Evolutionary conservation across 2,113 vertebrate species (phyloP).

Genomic region (Chelonoidis abingdonii): DNA sequence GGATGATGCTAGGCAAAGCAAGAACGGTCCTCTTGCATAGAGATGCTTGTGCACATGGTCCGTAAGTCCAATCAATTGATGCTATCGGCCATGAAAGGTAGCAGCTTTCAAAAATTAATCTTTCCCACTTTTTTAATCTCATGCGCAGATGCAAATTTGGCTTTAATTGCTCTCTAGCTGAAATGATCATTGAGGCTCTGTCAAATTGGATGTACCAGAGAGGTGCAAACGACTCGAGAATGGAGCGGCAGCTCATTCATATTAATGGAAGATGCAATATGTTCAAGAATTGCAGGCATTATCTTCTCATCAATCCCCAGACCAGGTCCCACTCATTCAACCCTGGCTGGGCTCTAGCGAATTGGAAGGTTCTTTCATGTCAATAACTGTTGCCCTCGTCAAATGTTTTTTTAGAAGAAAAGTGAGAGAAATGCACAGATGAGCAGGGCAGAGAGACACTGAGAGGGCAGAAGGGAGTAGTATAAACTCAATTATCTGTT

Average conservation of each 20-base stretch:
- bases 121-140: constrained; percentile 24
- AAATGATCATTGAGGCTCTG: constrained; percentile 4
- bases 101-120: constrained; percentile 39
- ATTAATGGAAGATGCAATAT: constrained; percentile 40
- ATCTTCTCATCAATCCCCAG: constrained; percentile 5
- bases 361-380: neutral
- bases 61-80: neutral
- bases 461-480: neutral
- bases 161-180: constrained; percentile 34
- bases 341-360: neutral
- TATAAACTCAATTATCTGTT: neutral
- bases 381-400: neutral
- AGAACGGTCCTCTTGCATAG: neutral
- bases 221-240: constrained; percentile 37
- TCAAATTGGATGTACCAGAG: neutral
- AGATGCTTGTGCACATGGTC: neutral
- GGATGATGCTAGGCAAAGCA: neutral
- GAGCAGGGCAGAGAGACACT: neutral
- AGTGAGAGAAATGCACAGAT: neutral
- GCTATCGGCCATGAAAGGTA: neutral
- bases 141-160: constrained; percentile 26
- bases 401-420: neutral
- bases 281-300: neutral
- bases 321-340: neutral
- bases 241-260: constrained; percentile 1